Evolutionary conservation across 2,888 invertebrate genomes (phyloP).

Genomic region (Ormyrus thymus): DNA sequence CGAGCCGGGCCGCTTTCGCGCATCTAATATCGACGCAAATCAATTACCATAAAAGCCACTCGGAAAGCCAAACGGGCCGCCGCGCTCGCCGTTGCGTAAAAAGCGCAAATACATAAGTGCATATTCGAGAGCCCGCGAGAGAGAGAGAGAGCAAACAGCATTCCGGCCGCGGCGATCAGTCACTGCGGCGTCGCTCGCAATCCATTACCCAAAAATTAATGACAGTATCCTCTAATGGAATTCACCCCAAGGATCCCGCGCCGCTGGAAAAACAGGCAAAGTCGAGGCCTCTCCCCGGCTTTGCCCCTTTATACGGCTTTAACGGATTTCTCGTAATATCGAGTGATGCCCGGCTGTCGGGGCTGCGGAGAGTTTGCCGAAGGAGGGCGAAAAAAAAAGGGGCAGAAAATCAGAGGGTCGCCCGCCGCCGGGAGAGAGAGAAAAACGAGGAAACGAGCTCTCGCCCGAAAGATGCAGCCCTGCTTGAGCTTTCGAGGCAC

Average conservation of each 20-base stretch:
- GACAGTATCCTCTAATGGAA: slow-evolving; percentile 32
- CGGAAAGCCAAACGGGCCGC: too few species aligned
- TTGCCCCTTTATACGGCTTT: slow-evolving; percentile 3
- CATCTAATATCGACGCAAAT: background rate
- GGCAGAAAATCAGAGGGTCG: slow-evolving; percentile 5
- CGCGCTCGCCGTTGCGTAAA: background rate
- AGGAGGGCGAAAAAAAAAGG: slow-evolving; percentile 13
- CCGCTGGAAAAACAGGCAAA: too few species aligned
- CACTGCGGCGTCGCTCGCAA: slow-evolving; percentile 4
- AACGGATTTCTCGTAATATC: slow-evolving; percentile 31
- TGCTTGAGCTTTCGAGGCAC: slow-evolving; percentile 70
- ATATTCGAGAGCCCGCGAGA: background rate
- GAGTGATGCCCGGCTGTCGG: background rate
- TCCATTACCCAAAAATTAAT: slow-evolving; percentile 46
- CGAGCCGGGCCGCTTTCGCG: too few species aligned
- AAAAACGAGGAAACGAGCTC: background rate
- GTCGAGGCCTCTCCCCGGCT: too few species aligned
- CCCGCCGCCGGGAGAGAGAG: background rate
- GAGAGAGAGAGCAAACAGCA: background rate
- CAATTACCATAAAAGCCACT: slow-evolving; percentile 2
- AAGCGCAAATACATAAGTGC: background rate
- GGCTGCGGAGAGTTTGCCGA: background rate
- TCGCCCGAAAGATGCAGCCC: slow-evolving; percentile 55
- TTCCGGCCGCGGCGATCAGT: slow-evolving; percentile 6
- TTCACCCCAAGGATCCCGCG: slow-evolving; percentile 20